Conservation (phyloP, 2,797 vertebrate genomes). For the Muscicapa striata region DNA sequence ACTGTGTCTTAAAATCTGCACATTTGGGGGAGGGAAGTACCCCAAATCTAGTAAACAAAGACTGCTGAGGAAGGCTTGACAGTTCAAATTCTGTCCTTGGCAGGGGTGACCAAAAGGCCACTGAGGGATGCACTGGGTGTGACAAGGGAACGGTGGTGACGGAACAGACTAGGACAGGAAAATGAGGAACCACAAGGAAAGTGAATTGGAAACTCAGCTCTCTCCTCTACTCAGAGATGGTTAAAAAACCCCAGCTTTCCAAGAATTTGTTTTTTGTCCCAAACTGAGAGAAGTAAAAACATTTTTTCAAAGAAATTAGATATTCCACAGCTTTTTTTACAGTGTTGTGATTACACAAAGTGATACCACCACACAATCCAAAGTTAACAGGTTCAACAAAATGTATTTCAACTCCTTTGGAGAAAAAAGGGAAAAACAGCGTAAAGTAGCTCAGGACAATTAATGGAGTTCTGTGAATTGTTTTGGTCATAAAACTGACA, state of each 20-base stretch:
- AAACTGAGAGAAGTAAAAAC: not conserved
- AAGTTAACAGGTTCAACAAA: not conserved
- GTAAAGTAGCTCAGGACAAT: not conserved
- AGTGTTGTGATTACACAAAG: not conserved
- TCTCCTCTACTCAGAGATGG: not conserved
- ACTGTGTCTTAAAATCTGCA: not conserved
- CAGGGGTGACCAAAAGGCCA: not conserved
- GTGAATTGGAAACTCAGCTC: not conserved
- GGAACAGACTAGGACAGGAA: not conserved
- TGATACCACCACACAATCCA: not conserved
- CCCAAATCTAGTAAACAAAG: not conserved
- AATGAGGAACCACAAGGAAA: not conserved
- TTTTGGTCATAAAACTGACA: not conserved
- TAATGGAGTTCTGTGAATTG: not conserved
- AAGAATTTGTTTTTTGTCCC: not conserved
- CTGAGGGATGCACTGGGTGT: not conserved
- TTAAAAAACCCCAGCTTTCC: not conserved
- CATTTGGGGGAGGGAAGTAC: not conserved
- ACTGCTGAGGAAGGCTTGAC: not conserved
- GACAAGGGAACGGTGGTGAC: not conserved
- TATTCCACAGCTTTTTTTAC: not conserved
- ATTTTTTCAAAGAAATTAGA: not conserved
- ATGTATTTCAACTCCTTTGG: not conserved
- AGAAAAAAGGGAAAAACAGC: not conserved
- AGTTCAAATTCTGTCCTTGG: not conserved